Evolutionary conservation across 2,888 invertebrate species (phyloP).

Genomic region (Gisinianus flammeolus): DNA sequence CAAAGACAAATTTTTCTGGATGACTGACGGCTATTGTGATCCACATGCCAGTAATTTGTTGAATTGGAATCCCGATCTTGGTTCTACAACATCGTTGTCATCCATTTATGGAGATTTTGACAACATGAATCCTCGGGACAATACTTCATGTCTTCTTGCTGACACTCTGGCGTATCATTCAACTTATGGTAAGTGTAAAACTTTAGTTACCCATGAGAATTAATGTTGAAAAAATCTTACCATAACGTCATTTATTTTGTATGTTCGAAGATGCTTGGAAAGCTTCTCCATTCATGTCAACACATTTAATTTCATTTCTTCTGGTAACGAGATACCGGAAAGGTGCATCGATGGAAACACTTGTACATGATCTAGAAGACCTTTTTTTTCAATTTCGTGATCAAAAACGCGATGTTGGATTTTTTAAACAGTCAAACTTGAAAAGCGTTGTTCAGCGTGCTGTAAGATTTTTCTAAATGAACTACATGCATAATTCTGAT

Average conservation of each 20-base stretch:
- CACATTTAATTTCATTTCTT: slow-evolving; percentile 21
- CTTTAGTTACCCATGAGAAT: too few relatives aligned
- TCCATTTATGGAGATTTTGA: slow-evolving; percentile 5
- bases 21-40: slow-evolving; percentile 24
- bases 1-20: slow-evolving; percentile 13
- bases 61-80: slow-evolving; percentile 17
- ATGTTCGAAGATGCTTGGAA: slow-evolving; percentile 5
- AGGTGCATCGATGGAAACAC: background rate
- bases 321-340: slow-evolving; percentile 17
- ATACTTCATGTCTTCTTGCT: background rate
- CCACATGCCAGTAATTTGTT: background rate
- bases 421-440: background rate
- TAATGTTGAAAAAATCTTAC: too few relatives aligned
- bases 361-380: slow-evolving; percentile 12
- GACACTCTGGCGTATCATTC: slow-evolving; percentile 5
- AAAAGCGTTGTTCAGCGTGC: background rate
- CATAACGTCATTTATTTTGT: too few relatives aligned
- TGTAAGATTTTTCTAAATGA: slow-evolving; percentile 1
- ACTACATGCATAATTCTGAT: background rate
- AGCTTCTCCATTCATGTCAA: slow-evolving; percentile 2
- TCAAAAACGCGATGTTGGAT: slow-evolving; percentile 18
- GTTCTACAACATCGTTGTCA: slow-evolving; percentile 12
- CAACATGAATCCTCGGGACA: background rate
- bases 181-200: slow-evolving; percentile 20
- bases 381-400: background rate